Evolutionary conservation across 2,797 vertebrate genomes (phyloP).

Genomic region (Gymnothorax reevesii): DNA sequence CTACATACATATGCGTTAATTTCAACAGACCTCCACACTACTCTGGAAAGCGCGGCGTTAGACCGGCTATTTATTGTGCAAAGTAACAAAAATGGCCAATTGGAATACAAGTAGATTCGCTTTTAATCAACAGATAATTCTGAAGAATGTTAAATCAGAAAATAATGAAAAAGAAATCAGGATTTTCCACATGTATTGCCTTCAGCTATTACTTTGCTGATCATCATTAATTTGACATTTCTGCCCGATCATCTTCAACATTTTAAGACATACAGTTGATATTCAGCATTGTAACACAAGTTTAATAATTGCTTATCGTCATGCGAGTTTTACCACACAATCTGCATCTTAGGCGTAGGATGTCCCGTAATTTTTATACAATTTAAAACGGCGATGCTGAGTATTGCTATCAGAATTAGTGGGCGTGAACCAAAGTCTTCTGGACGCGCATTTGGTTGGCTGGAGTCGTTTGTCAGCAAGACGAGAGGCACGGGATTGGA

Average conservation of each 20-base stretch:
- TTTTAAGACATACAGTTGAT: neutral
- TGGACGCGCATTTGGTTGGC: constrained; percentile 25
- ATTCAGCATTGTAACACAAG: neutral
- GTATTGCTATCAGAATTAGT: neutral
- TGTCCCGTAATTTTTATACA: neutral
- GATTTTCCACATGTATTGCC: neutral
- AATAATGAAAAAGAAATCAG: neutral
- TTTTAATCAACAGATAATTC: neutral
- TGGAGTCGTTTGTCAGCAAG: constrained; percentile 9
- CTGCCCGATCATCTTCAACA: neutral
- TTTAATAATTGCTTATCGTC: neutral
- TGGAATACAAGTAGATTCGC: neutral
- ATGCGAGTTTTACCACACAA: neutral
- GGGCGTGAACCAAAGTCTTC: neutral
- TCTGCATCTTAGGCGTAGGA: neutral
- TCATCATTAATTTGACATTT: neutral
- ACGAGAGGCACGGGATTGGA: constrained; percentile 18
- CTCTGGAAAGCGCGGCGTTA: no score
- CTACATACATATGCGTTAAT: neutral
- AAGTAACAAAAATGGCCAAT: neutral
- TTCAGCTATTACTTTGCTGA: neutral
- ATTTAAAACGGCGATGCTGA: neutral
- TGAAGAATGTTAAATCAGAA: neutral
- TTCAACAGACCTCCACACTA: neutral
- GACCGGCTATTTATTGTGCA: neutral